Percentiles rank a stretch among this genome's conserved stretches.
Evolutionary conservation across 2,888 invertebrate species (phyloP).

Genomic region (Ryuthela nishihirai): DNA sequence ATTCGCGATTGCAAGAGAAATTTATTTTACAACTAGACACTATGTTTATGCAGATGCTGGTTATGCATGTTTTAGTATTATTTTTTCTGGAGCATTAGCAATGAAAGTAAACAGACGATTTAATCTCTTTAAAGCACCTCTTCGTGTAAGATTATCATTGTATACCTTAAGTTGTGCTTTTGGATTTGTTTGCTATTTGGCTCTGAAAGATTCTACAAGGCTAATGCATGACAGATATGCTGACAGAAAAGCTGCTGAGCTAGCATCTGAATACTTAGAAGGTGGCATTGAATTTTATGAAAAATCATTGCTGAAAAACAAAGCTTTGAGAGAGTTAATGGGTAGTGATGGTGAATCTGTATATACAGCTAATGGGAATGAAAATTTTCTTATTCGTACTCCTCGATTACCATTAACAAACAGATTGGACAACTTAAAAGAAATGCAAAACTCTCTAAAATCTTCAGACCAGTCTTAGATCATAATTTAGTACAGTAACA

Average conservation of each 20-base stretch:
- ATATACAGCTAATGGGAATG: conserved; percentile 67
- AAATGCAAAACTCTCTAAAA: conserved; percentile 12
- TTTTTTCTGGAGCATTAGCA: conserved; percentile 57
- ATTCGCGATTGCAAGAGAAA: conserved; percentile 73
- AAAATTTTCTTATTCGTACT: conserved; percentile 62
- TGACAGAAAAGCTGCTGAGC: conserved; percentile 61
- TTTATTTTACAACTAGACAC: conserved; percentile 61
- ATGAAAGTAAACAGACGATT: conserved; percentile 57
- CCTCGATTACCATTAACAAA: conserved; percentile 62
- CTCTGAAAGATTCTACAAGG: conserved; percentile 63
- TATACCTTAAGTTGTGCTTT: conserved; percentile 61
- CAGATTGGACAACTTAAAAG: conserved; percentile 31
- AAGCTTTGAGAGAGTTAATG: conserved; percentile 64
- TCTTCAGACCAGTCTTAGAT: no score
- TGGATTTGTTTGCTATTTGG: conserved; percentile 60
- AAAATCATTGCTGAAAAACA: conserved; percentile 67
- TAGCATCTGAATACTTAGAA: conserved; percentile 62
- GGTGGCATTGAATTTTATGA: conserved; percentile 74
- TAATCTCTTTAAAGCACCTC: conserved; percentile 59
- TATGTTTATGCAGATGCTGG: conserved; percentile 59
- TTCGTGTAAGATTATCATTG: conserved; percentile 52
- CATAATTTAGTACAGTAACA: no score
- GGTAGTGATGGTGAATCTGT: conserved; percentile 60
- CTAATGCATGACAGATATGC: conserved; percentile 61
- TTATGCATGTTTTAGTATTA: conserved; percentile 55